Percentiles rank a stretch among this genome's conserved stretches.
These are phyloP conservation scores for Rotaria macrura DNA, from an alignment of 2,888 invertebrate genomes.

Conservation along the genomic window DNA sequence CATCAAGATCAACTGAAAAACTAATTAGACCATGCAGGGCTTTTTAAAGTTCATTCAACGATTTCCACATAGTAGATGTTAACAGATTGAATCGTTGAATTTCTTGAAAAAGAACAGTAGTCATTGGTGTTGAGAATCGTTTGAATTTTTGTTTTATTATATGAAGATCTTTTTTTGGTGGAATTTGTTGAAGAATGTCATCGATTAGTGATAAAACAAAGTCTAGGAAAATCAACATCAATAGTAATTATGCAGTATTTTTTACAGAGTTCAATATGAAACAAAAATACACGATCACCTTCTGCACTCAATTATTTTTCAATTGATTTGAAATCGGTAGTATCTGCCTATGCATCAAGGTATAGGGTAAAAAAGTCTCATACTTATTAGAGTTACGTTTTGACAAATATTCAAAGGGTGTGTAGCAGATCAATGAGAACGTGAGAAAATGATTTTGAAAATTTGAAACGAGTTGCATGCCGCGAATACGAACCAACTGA, in stretches of 20 bases:
- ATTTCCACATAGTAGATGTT: constrained; percentile 61
- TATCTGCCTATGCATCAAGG: too few species aligned
- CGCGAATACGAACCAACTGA: too few species aligned
- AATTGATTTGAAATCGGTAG: too few species aligned
- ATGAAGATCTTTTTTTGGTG: constrained; percentile 66
- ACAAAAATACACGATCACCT: too few species aligned
- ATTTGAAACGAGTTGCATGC: too few species aligned
- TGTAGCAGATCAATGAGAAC: too few species aligned
- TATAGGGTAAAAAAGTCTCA: too few species aligned
- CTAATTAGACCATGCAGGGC: constrained; percentile 75
- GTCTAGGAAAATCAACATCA: constrained; percentile 57
- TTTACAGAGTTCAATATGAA: too few species aligned
- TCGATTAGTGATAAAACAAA: constrained; percentile 68
- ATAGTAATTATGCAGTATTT: constrained; percentile 46
- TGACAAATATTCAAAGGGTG: too few species aligned
- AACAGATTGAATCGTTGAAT: constrained; percentile 74
- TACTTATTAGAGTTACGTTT: too few species aligned
- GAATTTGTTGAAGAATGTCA: constrained; percentile 68
- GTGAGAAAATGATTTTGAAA: too few species aligned
- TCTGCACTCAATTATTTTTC: too few species aligned
- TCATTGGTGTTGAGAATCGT: constrained; percentile 63
- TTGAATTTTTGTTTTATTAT: constrained; percentile 69
- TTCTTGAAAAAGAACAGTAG: constrained; percentile 73
- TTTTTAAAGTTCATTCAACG: constrained; percentile 60
- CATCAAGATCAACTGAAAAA: constrained; percentile 74